Evolutionary conservation across 2,797 vertebrate genomes (phyloP).

Genomic region (Chelidonichthys spinosus): DNA sequence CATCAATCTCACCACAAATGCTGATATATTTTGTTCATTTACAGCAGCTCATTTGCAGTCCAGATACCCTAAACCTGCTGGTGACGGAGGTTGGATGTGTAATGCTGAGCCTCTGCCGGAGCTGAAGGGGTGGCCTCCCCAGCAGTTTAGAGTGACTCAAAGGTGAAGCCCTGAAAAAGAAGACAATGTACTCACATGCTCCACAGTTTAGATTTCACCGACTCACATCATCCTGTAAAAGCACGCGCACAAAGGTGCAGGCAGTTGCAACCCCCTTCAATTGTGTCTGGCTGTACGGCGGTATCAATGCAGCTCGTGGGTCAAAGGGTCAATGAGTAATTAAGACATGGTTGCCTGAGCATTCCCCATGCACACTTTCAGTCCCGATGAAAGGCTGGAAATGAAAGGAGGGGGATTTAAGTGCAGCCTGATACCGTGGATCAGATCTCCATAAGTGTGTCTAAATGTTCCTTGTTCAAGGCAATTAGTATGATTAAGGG

Average conservation of each 20-base stretch:
- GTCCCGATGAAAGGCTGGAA: conserved; percentile 75
- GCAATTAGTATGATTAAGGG: conserved; percentile 84
- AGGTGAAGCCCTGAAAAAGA: conserved; percentile 81
- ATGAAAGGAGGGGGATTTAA: conserved; percentile 75
- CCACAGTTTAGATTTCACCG: conserved; percentile 84
- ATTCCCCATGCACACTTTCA: conserved; percentile 84
- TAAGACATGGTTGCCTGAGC: conserved; percentile 86
- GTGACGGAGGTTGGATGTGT: conserved; percentile 85
- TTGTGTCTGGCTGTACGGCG: conserved; percentile 65
- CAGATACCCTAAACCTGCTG: conserved; percentile 83
- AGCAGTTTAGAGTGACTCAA: conserved; percentile 80
- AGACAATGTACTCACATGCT: conserved; percentile 80
- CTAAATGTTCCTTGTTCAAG: conserved; percentile 83
- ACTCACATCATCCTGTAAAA: conserved; percentile 81
- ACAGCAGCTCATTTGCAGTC: conserved; percentile 87
- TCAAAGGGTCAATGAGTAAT: conserved; percentile 88
- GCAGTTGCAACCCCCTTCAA: conserved; percentile 63
- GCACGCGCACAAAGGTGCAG: conserved; percentile 81
- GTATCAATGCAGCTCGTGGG: conserved; percentile 77
- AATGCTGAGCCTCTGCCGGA: conserved; percentile 83
- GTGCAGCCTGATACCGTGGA: conserved; percentile 73
- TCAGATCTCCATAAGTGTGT: conserved; percentile 81
- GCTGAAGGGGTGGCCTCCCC: conserved; percentile 79
- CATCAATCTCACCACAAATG: conserved; percentile 89
- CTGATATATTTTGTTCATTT: conserved; percentile 90